Evolutionary conservation across 2,888 invertebrate genomes (phyloP), one percentile per base, ranked within the genome.

Genomic region (Rhodophaea formosa): DNA sequence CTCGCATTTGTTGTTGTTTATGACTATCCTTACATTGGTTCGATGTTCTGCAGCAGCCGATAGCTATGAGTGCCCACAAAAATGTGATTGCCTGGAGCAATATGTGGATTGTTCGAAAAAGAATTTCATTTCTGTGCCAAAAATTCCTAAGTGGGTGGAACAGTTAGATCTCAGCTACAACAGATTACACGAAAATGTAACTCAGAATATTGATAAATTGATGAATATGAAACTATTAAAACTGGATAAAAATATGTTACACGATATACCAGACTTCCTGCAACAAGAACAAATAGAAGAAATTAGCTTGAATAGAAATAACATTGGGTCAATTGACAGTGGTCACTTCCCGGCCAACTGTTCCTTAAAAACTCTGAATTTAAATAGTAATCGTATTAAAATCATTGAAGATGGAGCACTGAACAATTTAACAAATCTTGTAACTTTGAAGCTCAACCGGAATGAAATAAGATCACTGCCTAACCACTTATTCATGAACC

Each of bases 71-170:
- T 96, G 96, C 77, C 95, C 95, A 58, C 92, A 92, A 71, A 91
- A 91, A 80, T 97, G 96, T 84, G 92, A 91, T 74, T 96, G 96
- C 84, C 88, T 96, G 69, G 94, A 94, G 73, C 92, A 92, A 70
- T 94, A 94, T 82, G 95, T 96, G 62, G 95, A 95, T 86, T 97
- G 96, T 91, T 93, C 94, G 68, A 93, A 93, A 75, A 93, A 93
- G 78, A 94, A 94, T 82, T 92, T 96, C 75, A 92, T 92, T 67
- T 91, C 92, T 72, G 93, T 96, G 81, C 96, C 96, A 67, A 91
- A 93, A 86, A 92, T 96, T 80, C 96, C 96, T 61, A 90, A 91
- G 86, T 96, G 96, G 95, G 94, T 95, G 81, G 93, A 93, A 88
- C 92, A 93, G 77, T 92, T 96, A 94, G 96, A 94, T 94, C 80